Conservation (phyloP, 2,797 vertebrate genomes). For the Mareca strepera region DNA sequence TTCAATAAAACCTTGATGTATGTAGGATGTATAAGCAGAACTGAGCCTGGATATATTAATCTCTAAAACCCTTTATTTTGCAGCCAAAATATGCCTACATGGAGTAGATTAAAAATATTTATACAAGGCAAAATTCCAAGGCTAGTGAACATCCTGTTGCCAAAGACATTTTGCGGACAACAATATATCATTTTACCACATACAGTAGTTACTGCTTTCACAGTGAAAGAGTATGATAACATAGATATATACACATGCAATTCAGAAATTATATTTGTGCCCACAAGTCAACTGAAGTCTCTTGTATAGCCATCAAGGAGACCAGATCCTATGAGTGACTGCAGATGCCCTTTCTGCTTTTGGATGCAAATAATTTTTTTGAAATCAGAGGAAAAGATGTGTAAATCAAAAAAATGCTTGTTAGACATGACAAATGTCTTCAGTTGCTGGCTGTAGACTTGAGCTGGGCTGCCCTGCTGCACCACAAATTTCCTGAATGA, state of each 20-base stretch:
- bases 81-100: constrained; percentile 77
- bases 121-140: constrained; percentile 75
- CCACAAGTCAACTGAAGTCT: constrained; percentile 25
- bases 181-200: constrained; percentile 74
- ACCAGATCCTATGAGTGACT: constrained; percentile 5
- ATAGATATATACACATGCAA: constrained; percentile 27
- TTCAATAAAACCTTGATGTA: constrained; percentile 74
- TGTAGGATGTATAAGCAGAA: constrained; percentile 71
- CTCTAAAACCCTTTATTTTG: constrained; percentile 67
- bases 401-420: not conserved
- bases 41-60: constrained; percentile 70
- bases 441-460: not conserved
- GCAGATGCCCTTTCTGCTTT: not conserved
- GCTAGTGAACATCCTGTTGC: constrained; percentile 73
- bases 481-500: not conserved
- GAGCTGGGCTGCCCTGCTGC: not conserved
- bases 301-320: not conserved
- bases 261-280: constrained; percentile 49
- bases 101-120: constrained; percentile 77
- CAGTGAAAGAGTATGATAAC: constrained; percentile 45
- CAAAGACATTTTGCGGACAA: constrained; percentile 69
- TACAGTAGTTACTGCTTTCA: constrained; percentile 71
- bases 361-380: not conserved
- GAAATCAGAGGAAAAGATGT: not conserved
- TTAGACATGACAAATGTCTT: not conserved